Evolutionary conservation across 2,797 vertebrate genomes (phyloP), one percentile per base, ranked within the genome.

Genomic region (Rallus crepitans): DNA sequence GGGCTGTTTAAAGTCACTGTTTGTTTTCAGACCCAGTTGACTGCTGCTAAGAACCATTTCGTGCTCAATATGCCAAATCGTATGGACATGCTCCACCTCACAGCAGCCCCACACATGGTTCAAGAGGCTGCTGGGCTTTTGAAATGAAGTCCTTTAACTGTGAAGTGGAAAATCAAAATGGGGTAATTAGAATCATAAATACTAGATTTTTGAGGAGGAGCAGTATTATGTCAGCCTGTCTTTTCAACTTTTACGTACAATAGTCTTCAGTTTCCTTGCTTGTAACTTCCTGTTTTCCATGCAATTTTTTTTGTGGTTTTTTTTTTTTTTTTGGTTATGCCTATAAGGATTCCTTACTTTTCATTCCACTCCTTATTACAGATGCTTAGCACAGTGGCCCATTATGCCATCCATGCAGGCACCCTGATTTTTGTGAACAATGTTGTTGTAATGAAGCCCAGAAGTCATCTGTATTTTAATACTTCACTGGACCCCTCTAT

Each of bases 21-120:
- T 97, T 97, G 95, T 95, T 97, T 96, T 93, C 89, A 94, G 87
- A 95, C 94, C 93, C 87, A 95, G 90, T 90, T 93, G 95, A 96
- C 84, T 96, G 95, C 94, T 73, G 83, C 93, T 95, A 95, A 95
- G 96, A 95, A 82, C 95, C 92, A 82, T 96, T 96, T 87, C 3
- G 23, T 94, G 95, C 85, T 96, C 93, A 96, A 89, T 95, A 85
- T 95, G 93, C 95, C 94, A 96, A 95, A 95, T 90, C 68, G 5
- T 94, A 66, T 87, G 94, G 96, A 93, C 91, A 93, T 94, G 96
- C 95, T 96, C 83, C 81, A 96, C 77, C 88, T 96, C 95, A 90
- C 91, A 97, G 94, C 94, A 96, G 85, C 95, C 92, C 87, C 87
- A 90, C 84, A 60, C 93, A 42, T 57, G 82, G 91, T 94, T 96